phyloP scores from a whole-genome alignment of 2,797 vertebrate genomes.

The Nyctalus aviator region DNA sequence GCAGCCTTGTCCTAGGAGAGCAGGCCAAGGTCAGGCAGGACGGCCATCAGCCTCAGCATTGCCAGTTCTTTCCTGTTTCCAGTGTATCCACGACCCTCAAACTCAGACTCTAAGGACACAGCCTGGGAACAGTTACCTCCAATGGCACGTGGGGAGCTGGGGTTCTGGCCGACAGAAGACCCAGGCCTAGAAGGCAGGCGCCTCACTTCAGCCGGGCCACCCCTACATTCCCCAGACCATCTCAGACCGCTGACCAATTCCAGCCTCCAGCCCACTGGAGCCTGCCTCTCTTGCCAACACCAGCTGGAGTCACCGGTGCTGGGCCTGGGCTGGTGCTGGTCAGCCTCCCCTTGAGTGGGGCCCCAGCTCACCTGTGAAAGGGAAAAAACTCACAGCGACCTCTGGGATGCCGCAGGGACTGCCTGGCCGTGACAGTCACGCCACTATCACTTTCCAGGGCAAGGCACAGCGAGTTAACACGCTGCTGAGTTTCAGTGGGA shows the following conservation, averaged over 20 bases:
- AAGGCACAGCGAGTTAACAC: neutral
- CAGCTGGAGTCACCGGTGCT: neutral
- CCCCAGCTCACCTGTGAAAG: neutral
- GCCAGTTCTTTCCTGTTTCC: neutral
- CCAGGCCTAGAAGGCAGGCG: neutral
- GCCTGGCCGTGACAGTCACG: neutral
- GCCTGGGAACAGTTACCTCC: neutral
- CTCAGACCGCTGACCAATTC: neutral
- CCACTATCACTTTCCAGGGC: neutral
- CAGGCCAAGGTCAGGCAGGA: neutral
- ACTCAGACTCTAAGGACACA: neutral
- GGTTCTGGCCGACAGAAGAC: too few relatives aligned
- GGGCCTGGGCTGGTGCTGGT: neutral
- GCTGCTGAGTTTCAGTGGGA: neutral
- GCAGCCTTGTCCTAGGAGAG: neutral
- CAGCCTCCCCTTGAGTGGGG: neutral
- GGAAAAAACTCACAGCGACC: neutral
- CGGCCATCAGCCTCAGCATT: fast-evolving
- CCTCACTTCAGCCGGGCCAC: neutral
- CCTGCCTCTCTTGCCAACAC: neutral
- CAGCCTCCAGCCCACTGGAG: fast-evolving
- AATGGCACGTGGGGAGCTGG: neutral
- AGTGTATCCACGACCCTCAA: neutral
- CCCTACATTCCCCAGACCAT: neutral
- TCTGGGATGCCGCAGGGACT: neutral